Base-by-base conservation (phyloP, 2,113 vertebrate species). In the Pluvianellus socialis region DNA sequence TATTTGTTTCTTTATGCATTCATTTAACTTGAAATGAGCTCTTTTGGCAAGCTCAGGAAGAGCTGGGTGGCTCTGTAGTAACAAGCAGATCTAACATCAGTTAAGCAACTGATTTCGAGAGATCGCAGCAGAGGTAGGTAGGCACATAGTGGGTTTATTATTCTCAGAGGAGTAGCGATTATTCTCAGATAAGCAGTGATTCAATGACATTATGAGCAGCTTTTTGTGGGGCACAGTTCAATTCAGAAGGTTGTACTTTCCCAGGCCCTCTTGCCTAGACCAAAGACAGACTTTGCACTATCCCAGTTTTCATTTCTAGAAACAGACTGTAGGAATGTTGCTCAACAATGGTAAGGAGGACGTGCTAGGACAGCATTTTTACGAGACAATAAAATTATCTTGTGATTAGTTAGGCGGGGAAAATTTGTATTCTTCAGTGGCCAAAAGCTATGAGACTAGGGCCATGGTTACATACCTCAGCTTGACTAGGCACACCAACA, bases 111-210 rank as follows among this genome's bases (percentile, higher is more conserved):
- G 95, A 92, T 94, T 95, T 92, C 7, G 38, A 97, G 95, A 98
- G 93, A 74, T 88, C 2, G 35, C 58, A 92, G 77, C 44, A 86
- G 91, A 97, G 96, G 96, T 87, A 97, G 96, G 96, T 87, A 94
- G 87, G 90, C 97, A 89, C 82, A 79, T 52, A 97, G 97, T 97
- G 96, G 89, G 92, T 96, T 97, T 98, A 97, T 96, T 98, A 96
- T 97, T 97, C 97, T 94, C 94, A 35, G 59, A 95, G 96, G 97
- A 96, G 88, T 44, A 94, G 96, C 89, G 93, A 96, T 97, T 97
- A 82, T 90, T 90, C 92, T 76, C 84, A 94, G 92, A 94, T 96
- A 90, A 92, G 92, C 55, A 62, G 74, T 68, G 79, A 90, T 75
- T 97, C 93, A 95, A 40, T 95, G 96, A 94, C 95, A 95, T 92